A percentile compares a stretch with the other conserved stretches of the same genome.
phyloP scores from a whole-genome alignment of 2,888 invertebrate genomes.

The Xiphydria camelus region DNA sequence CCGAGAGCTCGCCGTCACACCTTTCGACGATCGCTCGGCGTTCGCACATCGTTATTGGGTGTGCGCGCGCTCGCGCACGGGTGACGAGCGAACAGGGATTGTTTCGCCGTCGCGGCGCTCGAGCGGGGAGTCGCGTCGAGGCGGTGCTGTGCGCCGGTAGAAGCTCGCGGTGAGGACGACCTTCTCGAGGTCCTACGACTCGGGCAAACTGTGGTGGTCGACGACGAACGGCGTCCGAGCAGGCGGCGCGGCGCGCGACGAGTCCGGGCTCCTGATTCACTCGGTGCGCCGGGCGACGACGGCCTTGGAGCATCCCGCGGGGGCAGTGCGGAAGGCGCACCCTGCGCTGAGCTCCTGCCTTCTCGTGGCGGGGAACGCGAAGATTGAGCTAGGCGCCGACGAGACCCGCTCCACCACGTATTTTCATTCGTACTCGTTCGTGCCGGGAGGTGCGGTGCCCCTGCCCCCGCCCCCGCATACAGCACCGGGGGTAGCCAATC shows the following conservation, averaged over 20 bases:
- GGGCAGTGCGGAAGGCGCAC: neutral
- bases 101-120: conserved; percentile 17
- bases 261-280: neutral
- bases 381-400: conserved; percentile 29
- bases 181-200: conserved; percentile 20
- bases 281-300: conserved; percentile 4
- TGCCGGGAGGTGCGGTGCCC: conserved; percentile 57
- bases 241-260: conserved; percentile 1
- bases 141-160: too few relatives aligned
- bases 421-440: conserved; percentile 58
- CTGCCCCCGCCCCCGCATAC: conserved; percentile 49
- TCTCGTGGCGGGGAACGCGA: conserved; percentile 9
- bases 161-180: conserved; percentile 12
- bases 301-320: neutral
- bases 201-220: conserved; percentile 52
- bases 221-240: conserved; percentile 21
- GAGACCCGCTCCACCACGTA: conserved; percentile 55
- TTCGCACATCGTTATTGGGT: neutral
- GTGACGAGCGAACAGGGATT: conserved; percentile 9
- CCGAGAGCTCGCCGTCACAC: neutral
- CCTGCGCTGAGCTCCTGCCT: neutral
- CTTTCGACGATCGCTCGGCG: conserved; percentile 1
- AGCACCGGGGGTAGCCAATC: conserved; percentile 44
- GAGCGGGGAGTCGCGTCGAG: conserved; percentile 19
- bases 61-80: neutral